phyloP scores from a whole-genome alignment of 2,113 vertebrate genomes.

The Pungitius pungitius region DNA sequence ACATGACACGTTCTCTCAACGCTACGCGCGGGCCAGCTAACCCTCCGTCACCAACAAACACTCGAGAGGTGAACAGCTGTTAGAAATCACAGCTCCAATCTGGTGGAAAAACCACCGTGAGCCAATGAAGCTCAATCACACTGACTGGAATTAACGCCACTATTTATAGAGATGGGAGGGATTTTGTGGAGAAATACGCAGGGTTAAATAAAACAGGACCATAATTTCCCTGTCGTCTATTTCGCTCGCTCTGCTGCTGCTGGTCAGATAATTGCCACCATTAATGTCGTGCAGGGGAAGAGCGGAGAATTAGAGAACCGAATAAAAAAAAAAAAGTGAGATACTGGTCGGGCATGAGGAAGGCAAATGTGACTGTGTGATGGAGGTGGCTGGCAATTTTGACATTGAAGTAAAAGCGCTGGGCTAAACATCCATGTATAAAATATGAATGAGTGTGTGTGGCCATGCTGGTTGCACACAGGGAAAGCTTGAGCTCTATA shows the following conservation, averaged over 20 bases:
- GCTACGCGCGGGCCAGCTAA: neutral
- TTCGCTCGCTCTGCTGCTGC: slow-evolving; percentile 28
- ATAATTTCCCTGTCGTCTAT: slow-evolving; percentile 44
- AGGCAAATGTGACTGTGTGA: slow-evolving; percentile 48
- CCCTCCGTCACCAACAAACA: slow-evolving; percentile 25
- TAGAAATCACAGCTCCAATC: slow-evolving; percentile 75
- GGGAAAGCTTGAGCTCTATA: slow-evolving; percentile 67
- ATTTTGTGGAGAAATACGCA: slow-evolving; percentile 28
- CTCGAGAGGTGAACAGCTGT: slow-evolving; percentile 68
- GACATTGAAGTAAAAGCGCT: slow-evolving; percentile 66
- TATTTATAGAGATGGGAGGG: slow-evolving; percentile 76
- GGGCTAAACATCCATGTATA: slow-evolving; percentile 58
- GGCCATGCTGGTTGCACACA: slow-evolving; percentile 58
- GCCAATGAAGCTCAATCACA: slow-evolving; percentile 68
- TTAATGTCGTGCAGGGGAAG: slow-evolving; percentile 62
- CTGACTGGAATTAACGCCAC: slow-evolving; percentile 79
- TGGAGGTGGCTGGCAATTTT: slow-evolving; percentile 52
- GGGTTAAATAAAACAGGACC: slow-evolving; percentile 57
- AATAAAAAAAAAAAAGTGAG: slow-evolving; percentile 13
- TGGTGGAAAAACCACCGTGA: slow-evolving; percentile 58
- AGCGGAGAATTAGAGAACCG: slow-evolving; percentile 33
- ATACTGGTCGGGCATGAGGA: slow-evolving; percentile 34
- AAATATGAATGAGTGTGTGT: slow-evolving; percentile 66
- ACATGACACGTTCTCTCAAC: neutral
- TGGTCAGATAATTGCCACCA: slow-evolving; percentile 73